These are phyloP conservation scores for Hirtodrosophila confusa DNA, from an alignment of 2,888 invertebrate genomes.

Conservation along the genomic window DNA sequence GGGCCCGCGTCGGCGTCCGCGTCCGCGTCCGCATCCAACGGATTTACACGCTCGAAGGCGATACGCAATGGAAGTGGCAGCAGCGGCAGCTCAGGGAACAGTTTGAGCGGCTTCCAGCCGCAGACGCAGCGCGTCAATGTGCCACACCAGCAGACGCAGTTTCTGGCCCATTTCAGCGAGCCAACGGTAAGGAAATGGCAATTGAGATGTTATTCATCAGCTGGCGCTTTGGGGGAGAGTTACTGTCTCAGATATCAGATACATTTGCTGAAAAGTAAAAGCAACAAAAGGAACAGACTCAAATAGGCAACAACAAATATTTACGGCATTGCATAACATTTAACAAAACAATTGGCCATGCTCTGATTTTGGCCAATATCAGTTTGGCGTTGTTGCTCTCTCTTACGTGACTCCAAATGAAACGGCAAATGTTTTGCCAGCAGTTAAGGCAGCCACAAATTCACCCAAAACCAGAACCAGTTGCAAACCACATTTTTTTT, in stretches of 20 bases:
- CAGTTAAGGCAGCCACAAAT: conserved; percentile 21
- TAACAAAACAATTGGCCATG: conserved; percentile 77
- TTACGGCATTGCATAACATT: conserved; percentile 66
- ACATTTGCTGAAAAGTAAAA: conserved; percentile 66
- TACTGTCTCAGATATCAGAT: conserved; percentile 6
- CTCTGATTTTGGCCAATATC: conserved; percentile 77
- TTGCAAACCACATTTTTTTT: conserved; percentile 45
- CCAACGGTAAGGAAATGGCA: conserved; percentile 74
- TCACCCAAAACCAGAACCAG: conserved; percentile 63
- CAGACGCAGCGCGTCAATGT: conserved; percentile 81
- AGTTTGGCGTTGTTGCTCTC: conserved; percentile 19
- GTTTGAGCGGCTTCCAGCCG: conserved; percentile 63
- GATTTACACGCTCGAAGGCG: conserved; percentile 80
- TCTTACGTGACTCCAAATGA: conserved; percentile 46
- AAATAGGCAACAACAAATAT: conserved; percentile 27
- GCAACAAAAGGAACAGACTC: conserved; percentile 39
- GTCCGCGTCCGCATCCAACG: conserved; percentile 51
- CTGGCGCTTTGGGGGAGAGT: conserved; percentile 2
- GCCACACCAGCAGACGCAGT: conserved; percentile 84
- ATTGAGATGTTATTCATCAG: conserved; percentile 31
- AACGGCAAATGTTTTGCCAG: conserved; percentile 52
- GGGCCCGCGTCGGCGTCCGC: conserved; percentile 30
- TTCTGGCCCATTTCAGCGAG: conserved; percentile 83
- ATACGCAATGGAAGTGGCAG: conserved; percentile 71
- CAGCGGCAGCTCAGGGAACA: conserved; percentile 52